Conservation (phyloP, 1,140 invertebrate genomes). For the Calephelis virginiensis region DNA sequence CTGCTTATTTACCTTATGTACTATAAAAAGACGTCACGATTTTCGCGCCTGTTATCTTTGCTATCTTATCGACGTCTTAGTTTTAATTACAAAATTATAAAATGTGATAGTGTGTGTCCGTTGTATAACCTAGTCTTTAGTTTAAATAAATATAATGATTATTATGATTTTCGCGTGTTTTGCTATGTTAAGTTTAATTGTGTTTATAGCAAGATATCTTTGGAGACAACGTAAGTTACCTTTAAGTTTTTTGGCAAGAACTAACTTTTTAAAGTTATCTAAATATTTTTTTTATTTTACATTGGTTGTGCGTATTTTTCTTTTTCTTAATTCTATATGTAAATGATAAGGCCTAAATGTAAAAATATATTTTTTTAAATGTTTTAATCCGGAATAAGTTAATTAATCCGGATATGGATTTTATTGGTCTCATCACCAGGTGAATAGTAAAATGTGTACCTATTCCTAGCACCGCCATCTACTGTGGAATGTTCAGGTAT, state of each 20-base stretch:
- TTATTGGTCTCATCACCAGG: no score
- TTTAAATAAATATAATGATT: not conserved
- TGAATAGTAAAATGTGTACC: no score
- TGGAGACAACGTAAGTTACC: constrained; percentile 5
- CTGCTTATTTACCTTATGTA: not conserved
- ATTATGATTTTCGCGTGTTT: constrained; percentile 4
- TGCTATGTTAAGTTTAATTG: not conserved
- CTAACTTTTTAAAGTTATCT: not conserved
- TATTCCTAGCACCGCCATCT: no score
- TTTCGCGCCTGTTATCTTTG: not conserved
- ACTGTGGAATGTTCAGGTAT: no score
- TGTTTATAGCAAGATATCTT: not conserved
- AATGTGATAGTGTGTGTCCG: not conserved
- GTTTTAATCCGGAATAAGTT: no score
- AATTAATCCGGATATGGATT: no score
- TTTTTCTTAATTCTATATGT: no score
- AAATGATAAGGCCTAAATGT: no score
- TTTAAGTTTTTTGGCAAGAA: not conserved
- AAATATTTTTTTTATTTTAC: not conserved
- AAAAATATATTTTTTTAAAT: no score
- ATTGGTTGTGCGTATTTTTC: no score
- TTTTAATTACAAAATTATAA: constrained; percentile 2
- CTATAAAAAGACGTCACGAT: not conserved
- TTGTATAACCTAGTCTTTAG: not conserved
- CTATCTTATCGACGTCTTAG: constrained; percentile 6